Base-by-base conservation (phyloP, 1,140 invertebrate species). In the Mycetomoellerius zeteki region DNA sequence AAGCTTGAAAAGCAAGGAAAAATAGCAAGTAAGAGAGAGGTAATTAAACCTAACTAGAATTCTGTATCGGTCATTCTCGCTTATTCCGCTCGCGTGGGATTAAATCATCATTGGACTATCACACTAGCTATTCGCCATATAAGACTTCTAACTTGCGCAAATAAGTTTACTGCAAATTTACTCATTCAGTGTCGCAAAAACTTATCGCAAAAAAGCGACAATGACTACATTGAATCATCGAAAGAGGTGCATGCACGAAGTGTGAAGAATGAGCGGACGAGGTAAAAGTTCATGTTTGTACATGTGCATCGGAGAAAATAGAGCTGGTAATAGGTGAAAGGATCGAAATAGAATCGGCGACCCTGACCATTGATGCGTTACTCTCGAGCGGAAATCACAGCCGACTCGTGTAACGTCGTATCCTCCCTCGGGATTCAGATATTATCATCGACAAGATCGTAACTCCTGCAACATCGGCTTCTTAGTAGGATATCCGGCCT, bases 361-460 rank as follows among this genome's bases (percentile, higher is more conserved):
- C 19, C 78, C 30, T 81, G 47, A 14, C 78, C 52, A 82, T 73
- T 73, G 80, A 84, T 69, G 27, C 56, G 69, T 73, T 84, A 62
- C 37, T 84, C 27, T 60, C 52, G 37, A 60, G 27, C 62, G 52
- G 69, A 84, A 84, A 84, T 84, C 54, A 75, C 80, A 60, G 37
- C 24, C 27, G 69, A 8, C 37, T 21, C 37, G 37, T 50, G 47
- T 27, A 67, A 47, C 30, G 64, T 50, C 60, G 62, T 33, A 43
- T 21, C 12, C n/a, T 33, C 80, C 24, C 80, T 10, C 21, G 52
- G 37, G 52, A 82, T 82, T 27, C 80, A 47, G 27, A 24, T 33
- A 81, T 81, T 81, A 81, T 82, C 80, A 52, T 82, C 67, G 80
- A 82, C 80, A 33, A 73, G 69, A 75, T 75, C 69, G 69, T 84